These are phyloP conservation scores for Zonotrichia leucophrys DNA, from an alignment of 2,113 vertebrate genomes.

Conservation along the genomic window DNA sequence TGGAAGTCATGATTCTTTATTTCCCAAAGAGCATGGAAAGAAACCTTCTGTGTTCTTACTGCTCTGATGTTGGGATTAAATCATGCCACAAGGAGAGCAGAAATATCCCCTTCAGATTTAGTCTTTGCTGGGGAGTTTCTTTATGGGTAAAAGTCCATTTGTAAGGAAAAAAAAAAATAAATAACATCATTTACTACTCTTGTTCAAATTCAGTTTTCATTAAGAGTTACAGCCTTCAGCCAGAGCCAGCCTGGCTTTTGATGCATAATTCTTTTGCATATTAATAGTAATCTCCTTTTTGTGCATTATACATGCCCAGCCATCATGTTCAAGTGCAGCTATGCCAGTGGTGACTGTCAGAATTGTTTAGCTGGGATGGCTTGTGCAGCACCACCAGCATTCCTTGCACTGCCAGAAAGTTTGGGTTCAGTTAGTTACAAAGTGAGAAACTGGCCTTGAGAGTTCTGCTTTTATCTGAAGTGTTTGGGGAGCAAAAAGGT, in stretches of 20 bases:
- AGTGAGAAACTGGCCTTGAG: background rate
- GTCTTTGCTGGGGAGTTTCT: background rate
- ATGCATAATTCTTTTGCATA: background rate
- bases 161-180: background rate
- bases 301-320: background rate
- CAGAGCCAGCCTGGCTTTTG: background rate
- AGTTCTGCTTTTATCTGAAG: background rate
- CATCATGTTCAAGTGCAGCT: background rate
- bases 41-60: background rate
- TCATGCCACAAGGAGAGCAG: background rate
- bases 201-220: conserved; percentile 29
- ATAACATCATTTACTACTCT: background rate
- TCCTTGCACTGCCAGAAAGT: background rate
- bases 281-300: conserved; percentile 1
- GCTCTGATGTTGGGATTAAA: conserved; percentile 19
- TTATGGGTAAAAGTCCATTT: background rate
- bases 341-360: background rate
- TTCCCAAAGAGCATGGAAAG: background rate
- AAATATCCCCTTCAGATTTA: background rate
- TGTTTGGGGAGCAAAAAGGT: background rate
- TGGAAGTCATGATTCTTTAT: background rate
- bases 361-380: background rate
- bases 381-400: background rate
- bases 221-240: conserved; percentile 1
- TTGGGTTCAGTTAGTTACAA: background rate